Evolutionary conservation across 2,797 vertebrate genomes (phyloP), one percentile per base, ranked within the genome.

Genomic region (Enteromius thamalakanensis): DNA sequence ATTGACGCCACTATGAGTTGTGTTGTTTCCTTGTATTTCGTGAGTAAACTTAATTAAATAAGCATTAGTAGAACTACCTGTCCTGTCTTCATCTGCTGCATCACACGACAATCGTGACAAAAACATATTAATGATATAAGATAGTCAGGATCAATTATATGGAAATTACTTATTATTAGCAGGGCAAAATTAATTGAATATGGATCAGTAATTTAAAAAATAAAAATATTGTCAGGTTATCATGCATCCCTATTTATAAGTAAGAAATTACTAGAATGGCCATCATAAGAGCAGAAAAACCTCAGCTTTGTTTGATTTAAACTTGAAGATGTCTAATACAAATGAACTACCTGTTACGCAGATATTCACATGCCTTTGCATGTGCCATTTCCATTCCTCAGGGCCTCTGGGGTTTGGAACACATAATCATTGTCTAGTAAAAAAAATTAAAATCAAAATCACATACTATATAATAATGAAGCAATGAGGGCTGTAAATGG

Each of bases 401-500:
- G 0, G 0, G 6, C 55, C 68, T 80, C 76, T 65, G 60, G 42
- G 76, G 76, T 49, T 15, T 80, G 32, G 40, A 60, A 37, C 51
- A 71, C 51, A 60, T 45, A 71, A 32, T 58, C 67, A 47, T 60
- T 8, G 34, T 29, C 40, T 19, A 62, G 49, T 45, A 34, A 55
- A 34, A 42, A 55, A 42, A 26, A 26, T 26, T 26, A 42, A 70
- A 14, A 80, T 45, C 6, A 34, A 81, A 81, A 51, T 69, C 29
- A 2, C 17, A 71, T n/a, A 9, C 53, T 17, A 9, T 62, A 21
- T 15, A 72, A 72, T 81, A 74, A 81, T 64, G 69, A 81, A 80
- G 23, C 42, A 72, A 37, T 49, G 29, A 62, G 42, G 64, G 11
- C 55, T 64, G 12, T 34, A 47, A 81, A 74, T 64, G 26, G 55